Percentiles rank a stretch among this genome's conserved stretches.
Conservation (phyloP, 2,797 vertebrate species). For the Pangasius djambal region DNA sequence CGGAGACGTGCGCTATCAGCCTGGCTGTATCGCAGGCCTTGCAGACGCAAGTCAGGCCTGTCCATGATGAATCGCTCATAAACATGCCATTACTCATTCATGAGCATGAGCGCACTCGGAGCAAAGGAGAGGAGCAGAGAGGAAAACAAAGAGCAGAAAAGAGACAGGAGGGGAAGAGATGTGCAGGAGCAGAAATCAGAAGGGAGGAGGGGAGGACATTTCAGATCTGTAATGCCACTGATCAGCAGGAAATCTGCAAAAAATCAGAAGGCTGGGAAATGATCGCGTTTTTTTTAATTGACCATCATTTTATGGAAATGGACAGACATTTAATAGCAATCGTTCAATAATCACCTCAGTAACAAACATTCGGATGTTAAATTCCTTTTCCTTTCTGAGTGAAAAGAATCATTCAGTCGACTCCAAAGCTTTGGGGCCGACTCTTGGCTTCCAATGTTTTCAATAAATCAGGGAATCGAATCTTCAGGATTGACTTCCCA, state of each 20-base stretch:
- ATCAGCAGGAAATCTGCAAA: constrained; percentile 45
- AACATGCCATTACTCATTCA: constrained; percentile 58
- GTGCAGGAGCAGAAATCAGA: neutral
- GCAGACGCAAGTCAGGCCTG: constrained; percentile 2
- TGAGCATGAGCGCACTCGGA: neutral
- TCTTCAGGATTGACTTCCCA: neutral
- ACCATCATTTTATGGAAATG: neutral
- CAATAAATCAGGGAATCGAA: neutral
- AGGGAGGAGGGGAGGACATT: no score
- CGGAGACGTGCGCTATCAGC: constrained; percentile 49
- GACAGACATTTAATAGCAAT: neutral
- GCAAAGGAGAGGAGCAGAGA: neutral
- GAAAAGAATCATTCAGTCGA: neutral
- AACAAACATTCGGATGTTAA: neutral
- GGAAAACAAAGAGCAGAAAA: neutral
- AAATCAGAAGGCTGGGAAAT: neutral
- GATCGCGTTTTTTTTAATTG: neutral
- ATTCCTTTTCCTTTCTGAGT: neutral
- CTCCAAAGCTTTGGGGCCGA: neutral
- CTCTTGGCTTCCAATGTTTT: neutral
- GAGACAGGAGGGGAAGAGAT: neutral
- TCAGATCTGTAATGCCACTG: constrained; percentile 39
- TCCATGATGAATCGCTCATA: constrained; percentile 57
- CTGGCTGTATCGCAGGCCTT: constrained; percentile 20
- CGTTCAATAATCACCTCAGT: neutral